Percentiles rank a stretch among this genome's conserved stretches.
Evolutionary conservation across 2,888 invertebrate species (phyloP).

Genomic region (Zaprionus bogoriensis): DNA sequence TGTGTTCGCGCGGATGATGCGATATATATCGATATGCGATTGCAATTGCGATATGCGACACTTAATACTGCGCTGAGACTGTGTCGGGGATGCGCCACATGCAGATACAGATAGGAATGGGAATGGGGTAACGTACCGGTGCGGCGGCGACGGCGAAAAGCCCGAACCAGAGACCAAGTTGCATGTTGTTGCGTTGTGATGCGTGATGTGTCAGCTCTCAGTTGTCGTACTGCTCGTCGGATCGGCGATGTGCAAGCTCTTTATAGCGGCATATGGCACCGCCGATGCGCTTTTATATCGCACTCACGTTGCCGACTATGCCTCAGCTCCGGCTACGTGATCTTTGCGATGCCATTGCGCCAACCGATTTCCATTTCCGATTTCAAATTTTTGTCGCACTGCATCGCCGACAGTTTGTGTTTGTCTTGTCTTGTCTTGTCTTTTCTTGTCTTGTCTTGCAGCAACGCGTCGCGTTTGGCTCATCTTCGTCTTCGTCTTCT

Average conservation of each 20-base stretch:
- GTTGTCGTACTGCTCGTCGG: conserved; percentile 59
- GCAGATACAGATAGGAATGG: no score
- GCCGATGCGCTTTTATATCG: conserved; percentile 43
- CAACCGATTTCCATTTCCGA: conserved; percentile 69
- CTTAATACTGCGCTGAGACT: no score
- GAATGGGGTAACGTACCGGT: conserved; percentile 73
- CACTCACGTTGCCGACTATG: conserved; percentile 47
- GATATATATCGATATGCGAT: neutral
- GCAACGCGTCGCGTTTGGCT: conserved; percentile 13
- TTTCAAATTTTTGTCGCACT: conserved; percentile 54
- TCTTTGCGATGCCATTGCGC: conserved; percentile 50
- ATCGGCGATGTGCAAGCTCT: conserved; percentile 51
- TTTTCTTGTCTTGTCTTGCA: conserved; percentile 16
- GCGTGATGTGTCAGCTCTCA: conserved; percentile 40
- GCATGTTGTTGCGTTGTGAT: conserved; percentile 70
- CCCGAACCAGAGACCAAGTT: conserved; percentile 75
- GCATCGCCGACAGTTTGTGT: conserved; percentile 4
- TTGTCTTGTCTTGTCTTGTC: conserved; percentile 5
- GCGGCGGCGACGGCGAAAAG: conserved; percentile 77
- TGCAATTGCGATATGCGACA: no score
- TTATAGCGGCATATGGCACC: conserved; percentile 58
- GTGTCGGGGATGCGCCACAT: no score
- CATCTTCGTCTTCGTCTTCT: neutral
- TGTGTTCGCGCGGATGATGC: neutral
- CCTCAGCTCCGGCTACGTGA: conserved; percentile 60